phyloP scores from a whole-genome alignment of 2,797 vertebrate species.

The Takifugu rubripes region DNA sequence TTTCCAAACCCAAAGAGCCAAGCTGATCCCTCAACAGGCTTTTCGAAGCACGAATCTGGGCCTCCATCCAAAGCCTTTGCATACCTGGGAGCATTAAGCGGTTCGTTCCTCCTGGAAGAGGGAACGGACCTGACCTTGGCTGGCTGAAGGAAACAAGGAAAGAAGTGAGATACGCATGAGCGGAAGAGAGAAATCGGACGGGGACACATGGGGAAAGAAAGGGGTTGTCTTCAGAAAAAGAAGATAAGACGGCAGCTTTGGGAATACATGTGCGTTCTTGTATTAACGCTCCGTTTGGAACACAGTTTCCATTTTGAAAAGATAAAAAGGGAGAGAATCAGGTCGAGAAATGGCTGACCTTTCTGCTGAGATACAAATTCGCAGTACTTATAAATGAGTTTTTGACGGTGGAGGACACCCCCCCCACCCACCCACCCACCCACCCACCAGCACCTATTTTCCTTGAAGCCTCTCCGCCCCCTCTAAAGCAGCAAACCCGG shows the following conservation, averaged over 20 bases:
- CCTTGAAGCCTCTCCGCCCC: neutral
- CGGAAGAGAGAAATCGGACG: constrained; percentile 17
- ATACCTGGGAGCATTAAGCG: constrained; percentile 53
- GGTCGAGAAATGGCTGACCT: no score
- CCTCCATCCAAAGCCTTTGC: constrained; percentile 46
- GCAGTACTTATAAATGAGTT: constrained; percentile 18
- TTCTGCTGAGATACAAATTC: constrained; percentile 19
- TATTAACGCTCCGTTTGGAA: no score
- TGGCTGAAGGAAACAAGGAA: constrained; percentile 26
- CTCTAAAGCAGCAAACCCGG: neutral
- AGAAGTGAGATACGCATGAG: constrained; percentile 23
- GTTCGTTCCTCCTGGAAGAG: constrained; percentile 40
- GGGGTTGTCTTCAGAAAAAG: neutral
- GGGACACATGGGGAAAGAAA: constrained; percentile 1
- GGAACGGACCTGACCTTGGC: constrained; percentile 53
- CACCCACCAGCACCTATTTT: neutral
- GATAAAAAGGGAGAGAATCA: no score
- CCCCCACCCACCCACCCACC: neutral
- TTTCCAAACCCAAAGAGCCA: constrained; percentile 55
- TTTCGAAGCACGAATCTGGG: constrained; percentile 47
- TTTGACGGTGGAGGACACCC: constrained; percentile 15
- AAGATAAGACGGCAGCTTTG: neutral
- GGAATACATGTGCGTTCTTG: neutral
- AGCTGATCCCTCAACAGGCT: constrained; percentile 40
- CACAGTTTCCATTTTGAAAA: no score